Base-by-base conservation (phyloP, 2,888 invertebrate species). In the Frankliniella fusca region DNA sequence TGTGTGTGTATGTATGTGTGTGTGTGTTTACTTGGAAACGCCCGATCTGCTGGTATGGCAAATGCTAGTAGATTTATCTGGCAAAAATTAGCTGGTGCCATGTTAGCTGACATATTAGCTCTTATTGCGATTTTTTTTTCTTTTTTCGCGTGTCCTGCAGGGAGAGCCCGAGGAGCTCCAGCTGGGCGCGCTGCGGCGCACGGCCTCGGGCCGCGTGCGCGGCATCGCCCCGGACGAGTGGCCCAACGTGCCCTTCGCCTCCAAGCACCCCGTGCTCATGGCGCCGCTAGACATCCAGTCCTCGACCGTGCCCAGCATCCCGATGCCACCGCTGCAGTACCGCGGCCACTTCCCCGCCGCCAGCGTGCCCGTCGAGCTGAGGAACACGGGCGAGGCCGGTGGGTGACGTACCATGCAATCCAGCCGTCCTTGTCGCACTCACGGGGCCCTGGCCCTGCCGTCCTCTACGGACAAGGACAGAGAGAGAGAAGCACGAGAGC, bases 211-310 rank as follows among this genome's bases (percentile, higher is more conserved):
- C 27, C 70, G 70, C 70, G 70, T 76, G 23, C 23, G 12, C 11
- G 70, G 27, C 70, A 23, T 76, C 23, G 23, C 23, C 70, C 11
- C 70, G 27, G 70, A 76, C 70, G 70, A 76, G 70, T 76, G 70
- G 70, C 70, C 70, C 27, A 76, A 76, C 70, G 70, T 27, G 70
- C 70, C 70, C 23, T 76, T 76, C 70, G 70, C 27, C 23, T 76
- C 70, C 70, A 76, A 76, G 70, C 70, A 76, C 70, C 23, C 9
- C 7, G 27, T 76, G 8, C 70, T 76, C 23, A 76, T 76, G 70
- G 70, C 70, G 27, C 70, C 70, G 70, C 70, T 76, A 1, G 70
- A 76, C 70, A 23, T 76, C 70, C 23, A 27, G 27, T 27, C 70
- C 23, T 76, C 70, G 10, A 10, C 70, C 27, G 70, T 76, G 70